Base-by-base conservation (phyloP, 2,113 vertebrate species). In the Serinus canaria region DNA sequence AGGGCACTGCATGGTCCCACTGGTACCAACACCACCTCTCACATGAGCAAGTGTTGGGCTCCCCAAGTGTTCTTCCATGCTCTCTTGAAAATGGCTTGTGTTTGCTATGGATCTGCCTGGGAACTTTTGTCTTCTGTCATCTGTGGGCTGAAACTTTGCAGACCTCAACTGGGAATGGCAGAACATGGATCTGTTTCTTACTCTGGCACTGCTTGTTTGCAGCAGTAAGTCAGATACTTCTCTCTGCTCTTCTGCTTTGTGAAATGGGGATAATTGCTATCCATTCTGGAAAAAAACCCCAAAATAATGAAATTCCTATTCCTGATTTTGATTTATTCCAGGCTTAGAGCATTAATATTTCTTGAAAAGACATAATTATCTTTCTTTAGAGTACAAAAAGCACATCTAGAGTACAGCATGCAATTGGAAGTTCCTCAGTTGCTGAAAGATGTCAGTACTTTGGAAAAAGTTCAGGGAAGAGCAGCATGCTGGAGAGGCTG, bases 391-490 rank as follows among this genome's bases (percentile, higher is more conserved):
- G 69, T 92, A 93, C 77, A 88, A 78, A 95, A 94, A 79, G 12
- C 43, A 41, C 50, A 89, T 92, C 76, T 82, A 93, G 90, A 94
- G 66, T 88, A 73, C 69, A 93, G 69, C 44, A 76, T 92, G 76
- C 43, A 82, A 53, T 95, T 96, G 77, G 83, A 95, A 92, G 93
- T 90, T 94, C 41, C 58, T 96, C 31, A 18, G 68, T 89, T 2
- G 2, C 78, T 93, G 86, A 95, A 96, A 94, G 85, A 94, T 95
- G 83, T 93, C 90, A 95, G 83, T 66, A 92, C 30, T 82, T 96
- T 96, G 96, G 95, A 97, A 91, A 52, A 88, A 87, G 66, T 90
- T 96, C 85, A 93, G 58, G 92, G 75, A 96, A 87, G 87, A 92
- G 47, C 68, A 88, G 63, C 44, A 89, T 50, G 75, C 85, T 97